phyloP scores from a whole-genome alignment of 2,888 invertebrate genomes.

The Shargacucullia verbasci region DNA sequence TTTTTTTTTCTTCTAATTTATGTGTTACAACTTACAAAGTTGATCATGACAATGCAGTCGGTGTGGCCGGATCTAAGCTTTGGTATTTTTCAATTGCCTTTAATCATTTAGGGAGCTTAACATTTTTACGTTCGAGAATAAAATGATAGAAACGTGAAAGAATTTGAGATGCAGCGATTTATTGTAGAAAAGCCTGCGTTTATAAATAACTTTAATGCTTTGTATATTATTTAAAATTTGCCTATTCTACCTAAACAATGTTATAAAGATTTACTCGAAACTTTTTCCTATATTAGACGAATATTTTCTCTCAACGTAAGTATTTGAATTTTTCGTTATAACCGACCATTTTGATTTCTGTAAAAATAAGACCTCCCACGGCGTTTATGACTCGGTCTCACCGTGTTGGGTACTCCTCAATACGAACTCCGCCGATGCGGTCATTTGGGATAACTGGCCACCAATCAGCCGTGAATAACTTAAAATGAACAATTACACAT shows the following conservation, averaged over 20 bases:
- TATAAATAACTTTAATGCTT: slow-evolving; percentile 2
- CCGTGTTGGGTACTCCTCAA: slow-evolving; percentile 46
- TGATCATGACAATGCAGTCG: slow-evolving; percentile 26
- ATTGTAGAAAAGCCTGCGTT: slow-evolving; percentile 7
- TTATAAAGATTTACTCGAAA: background rate
- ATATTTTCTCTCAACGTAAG: slow-evolving; percentile 10
- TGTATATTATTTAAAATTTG: background rate
- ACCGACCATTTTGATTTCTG: slow-evolving; percentile 40
- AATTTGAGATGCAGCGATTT: slow-evolving; percentile 44
- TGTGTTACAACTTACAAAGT: slow-evolving; percentile 3
- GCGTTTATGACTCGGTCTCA: slow-evolving; percentile 51
- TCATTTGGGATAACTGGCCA: slow-evolving; percentile 70
- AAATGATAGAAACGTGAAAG: slow-evolving; percentile 46
- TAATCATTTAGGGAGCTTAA: slow-evolving; percentile 33
- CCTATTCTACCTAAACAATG: background rate
- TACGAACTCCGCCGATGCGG: slow-evolving; percentile 52
- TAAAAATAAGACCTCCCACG: slow-evolving; percentile 71
- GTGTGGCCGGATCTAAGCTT: slow-evolving; percentile 26
- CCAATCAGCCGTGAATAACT: slow-evolving; percentile 52
- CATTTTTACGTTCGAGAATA: slow-evolving; percentile 30
- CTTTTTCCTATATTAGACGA: slow-evolving; percentile 1
- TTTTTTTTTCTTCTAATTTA: slow-evolving; percentile 19
- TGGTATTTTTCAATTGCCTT: slow-evolving; percentile 31
- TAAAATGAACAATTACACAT: slow-evolving; percentile 46
- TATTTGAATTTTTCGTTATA: slow-evolving; percentile 8